A percentile compares a stretch with the other conserved stretches of the same genome.
These are phyloP conservation scores for Ellobium chinense DNA, from an alignment of 2,888 invertebrate species.

Conservation along the genomic window DNA sequence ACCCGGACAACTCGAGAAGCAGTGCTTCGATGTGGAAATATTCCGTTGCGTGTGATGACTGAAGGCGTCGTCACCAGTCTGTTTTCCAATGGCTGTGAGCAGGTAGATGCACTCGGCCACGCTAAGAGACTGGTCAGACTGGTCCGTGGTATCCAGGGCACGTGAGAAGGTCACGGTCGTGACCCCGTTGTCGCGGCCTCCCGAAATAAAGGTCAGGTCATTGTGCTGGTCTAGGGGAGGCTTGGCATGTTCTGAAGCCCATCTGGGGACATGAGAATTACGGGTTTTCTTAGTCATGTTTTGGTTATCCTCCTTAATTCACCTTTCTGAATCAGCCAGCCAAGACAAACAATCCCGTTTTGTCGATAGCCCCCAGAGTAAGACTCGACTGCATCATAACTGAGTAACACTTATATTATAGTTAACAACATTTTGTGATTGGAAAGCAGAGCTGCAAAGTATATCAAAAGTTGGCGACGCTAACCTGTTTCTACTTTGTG, in stretches of 20 bases:
- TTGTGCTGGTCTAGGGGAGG: neutral
- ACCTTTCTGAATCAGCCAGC: no score
- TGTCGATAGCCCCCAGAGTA: no score
- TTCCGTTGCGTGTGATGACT: neutral
- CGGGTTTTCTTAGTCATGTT: no score
- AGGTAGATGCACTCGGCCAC: conserved; percentile 73
- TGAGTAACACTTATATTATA: no score
- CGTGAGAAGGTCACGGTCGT: conserved; percentile 57
- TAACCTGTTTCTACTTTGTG: no score
- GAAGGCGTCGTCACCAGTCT: neutral
- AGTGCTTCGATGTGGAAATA: neutral
- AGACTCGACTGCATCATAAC: no score
- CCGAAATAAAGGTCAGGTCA: neutral
- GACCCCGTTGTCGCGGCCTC: neutral
- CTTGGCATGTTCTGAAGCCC: neutral
- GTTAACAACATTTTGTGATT: no score
- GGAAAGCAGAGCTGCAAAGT: no score
- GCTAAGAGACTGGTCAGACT: conserved; percentile 46
- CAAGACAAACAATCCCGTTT: no score
- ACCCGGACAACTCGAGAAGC: conserved; percentile 12
- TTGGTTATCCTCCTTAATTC: no score
- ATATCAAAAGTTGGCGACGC: no score
- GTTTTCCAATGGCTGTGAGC: conserved; percentile 54
- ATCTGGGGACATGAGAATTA: conserved; percentile 3
- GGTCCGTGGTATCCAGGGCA: conserved; percentile 52